Evolutionary conservation across 2,113 vertebrate species (phyloP), one percentile per base, ranked within the genome.

Genomic region (Meriones unguiculatus): DNA sequence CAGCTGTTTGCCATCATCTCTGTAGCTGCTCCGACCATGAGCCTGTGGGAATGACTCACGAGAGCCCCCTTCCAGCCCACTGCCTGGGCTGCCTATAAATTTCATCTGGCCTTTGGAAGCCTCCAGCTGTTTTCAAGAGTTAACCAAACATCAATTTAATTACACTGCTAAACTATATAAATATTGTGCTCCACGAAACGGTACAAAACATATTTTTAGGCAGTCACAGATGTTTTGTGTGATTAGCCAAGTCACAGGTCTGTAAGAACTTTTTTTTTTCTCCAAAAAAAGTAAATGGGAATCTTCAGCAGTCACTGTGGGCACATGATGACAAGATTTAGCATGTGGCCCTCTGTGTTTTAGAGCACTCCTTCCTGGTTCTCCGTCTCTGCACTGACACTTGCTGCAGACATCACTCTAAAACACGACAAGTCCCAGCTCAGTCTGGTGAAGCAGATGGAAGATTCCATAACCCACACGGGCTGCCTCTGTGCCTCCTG

Each of bases 201-300:
- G 92, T 89, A 96, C 64, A 77, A 97, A 96, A 93, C 91, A 87
- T 98, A 97, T 97, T 98, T 97, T 97, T 97, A 97, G 97, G 85
- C 97, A 67, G 85, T 91, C 76, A 73, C 95, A 97, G 96, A 96
- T 97, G 96, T 97, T 97, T 91, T 84, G 70, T 95, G 73, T 93
- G 90, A 97, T 97, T 90, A 97, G 90, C 95, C 73, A 95, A 97
- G 89, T 95, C 86, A 81, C 76, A 97, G 91, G 54, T 94, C 95
- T 96, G 75, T 17, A 89, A 89, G 80, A 80, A 73, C 59, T 46
- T 92, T 54, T 91, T 52, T 85, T 78, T 65, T 12, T n/a, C 59
- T 80, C 13, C 54, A 93, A 89, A 50, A 24, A 93, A 95, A 96
- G 50, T 59, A 52, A 89, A 20, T 80, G 28, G 85, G 67, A 70